Evolutionary conservation across 2,113 vertebrate species (phyloP).

Genomic region (Zootoca vivipara): DNA sequence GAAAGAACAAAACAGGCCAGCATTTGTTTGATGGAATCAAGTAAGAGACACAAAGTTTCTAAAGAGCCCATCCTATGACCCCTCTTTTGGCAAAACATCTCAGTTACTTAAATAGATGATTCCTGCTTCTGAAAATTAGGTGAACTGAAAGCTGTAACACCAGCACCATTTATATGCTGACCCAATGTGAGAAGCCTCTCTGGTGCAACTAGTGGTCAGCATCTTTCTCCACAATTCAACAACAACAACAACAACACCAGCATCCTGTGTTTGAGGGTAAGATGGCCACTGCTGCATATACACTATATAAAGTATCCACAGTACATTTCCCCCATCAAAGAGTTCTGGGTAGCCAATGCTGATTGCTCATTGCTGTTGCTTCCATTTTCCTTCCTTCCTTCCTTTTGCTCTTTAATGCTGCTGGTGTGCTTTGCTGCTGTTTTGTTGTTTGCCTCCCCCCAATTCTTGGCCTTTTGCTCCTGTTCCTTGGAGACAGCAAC

Average conservation of each 20-base stretch:
- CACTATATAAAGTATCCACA: too few species aligned
- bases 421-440: fast-evolving
- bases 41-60: not conserved
- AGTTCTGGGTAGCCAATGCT: not conserved
- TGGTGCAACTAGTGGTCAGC: not conserved
- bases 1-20: not conserved
- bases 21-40: not conserved
- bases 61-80: not conserved
- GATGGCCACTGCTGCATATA: not conserved
- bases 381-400: not conserved
- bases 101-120: not conserved
- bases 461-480: not conserved
- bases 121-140: not conserved
- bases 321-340: too few species aligned
- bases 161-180: not conserved
- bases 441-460: not conserved
- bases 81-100: not conserved
- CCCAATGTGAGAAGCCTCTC: not conserved
- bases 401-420: not conserved
- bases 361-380: fast-evolving
- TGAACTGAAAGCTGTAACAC: not conserved
- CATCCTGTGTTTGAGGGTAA: not conserved
- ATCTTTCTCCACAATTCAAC: not conserved
- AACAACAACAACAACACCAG: too few species aligned
- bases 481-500: not conserved